Base-by-base conservation (phyloP, 2,888 invertebrate genomes). In the Beris morrisii region DNA sequence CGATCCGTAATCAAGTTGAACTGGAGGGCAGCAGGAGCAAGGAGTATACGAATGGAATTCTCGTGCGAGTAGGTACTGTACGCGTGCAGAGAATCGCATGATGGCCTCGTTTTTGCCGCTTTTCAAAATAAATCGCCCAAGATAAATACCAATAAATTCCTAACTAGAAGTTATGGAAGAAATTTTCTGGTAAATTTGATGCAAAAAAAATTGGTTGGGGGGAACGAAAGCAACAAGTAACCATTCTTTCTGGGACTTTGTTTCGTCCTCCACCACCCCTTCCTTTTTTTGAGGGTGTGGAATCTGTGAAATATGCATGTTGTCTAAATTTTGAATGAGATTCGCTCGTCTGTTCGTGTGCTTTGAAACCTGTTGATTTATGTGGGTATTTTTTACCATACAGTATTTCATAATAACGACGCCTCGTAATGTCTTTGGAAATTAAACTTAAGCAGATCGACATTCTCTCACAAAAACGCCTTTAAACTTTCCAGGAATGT, bases 81-180 rank as follows among this genome's bases (percentile, higher is more conserved):
- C 38, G 38, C 38, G 38, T 38, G 4, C 9, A 9, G 38, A 38
- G 9, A 9, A 5, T 38, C 9, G 1, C 7, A 38, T 5, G 5
- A 38, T 38, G 22, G 22, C 22, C 22, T 22, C 22, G 5, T 38
- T 38, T 38, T 5, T 3, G 38, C 38, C 9, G 38, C 38, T 9
- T 38, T 52, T 22, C 15, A 52, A 52, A 52, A 15, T 22, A 52
- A 52, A 15, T 52, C 22, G 52, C 22, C 28, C 52, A 9, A 52
- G 52, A 28, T 52, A 54, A 54, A 54, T 31, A 32, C 54, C 31
- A 54, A 54, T 54, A 54, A 54, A 54, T 31, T 31, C 31, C 54
- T 54, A 54, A 54, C 54, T 31, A 54, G 31, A 31, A 54, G 32
- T 31, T 54, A 54, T 54, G 54, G 28, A 12, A 13, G 6, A 31